phyloP scores from a whole-genome alignment of 2,888 invertebrate genomes.

The Eudemis profundana region DNA sequence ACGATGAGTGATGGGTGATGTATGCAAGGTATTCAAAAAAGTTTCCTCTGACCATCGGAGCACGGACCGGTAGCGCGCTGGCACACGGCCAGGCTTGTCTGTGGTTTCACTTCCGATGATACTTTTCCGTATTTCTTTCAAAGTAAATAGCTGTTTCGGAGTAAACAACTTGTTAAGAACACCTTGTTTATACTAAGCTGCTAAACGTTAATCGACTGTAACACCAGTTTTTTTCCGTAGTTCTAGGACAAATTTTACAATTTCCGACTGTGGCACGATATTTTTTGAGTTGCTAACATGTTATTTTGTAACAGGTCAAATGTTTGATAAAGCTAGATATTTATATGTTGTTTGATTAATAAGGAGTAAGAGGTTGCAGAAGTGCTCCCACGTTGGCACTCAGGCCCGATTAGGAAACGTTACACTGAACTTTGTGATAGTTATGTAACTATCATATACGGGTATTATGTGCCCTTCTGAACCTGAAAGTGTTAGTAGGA shows the following conservation, averaged over 20 bases:
- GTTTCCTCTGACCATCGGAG: constrained; percentile 15
- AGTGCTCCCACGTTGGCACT: neutral
- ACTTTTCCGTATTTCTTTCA: constrained; percentile 60
- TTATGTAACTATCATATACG: too few species aligned
- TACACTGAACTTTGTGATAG: neutral
- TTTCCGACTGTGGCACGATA: neutral
- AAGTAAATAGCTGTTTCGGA: constrained; percentile 45
- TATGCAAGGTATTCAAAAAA: constrained; percentile 13
- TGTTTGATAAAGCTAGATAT: neutral
- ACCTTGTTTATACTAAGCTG: constrained; percentile 10
- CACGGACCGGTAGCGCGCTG: constrained; percentile 11
- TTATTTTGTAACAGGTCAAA: neutral
- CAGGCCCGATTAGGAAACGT: neutral
- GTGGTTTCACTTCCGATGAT: constrained; percentile 41
- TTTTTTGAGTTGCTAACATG: too few species aligned
- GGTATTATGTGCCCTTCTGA: too few species aligned
- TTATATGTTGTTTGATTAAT: neutral
- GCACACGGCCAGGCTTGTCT: constrained; percentile 28
- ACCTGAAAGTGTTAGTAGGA: too few species aligned
- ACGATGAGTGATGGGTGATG: constrained; percentile 34
- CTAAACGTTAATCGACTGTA: neutral
- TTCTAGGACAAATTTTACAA: neutral
- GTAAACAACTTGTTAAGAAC: constrained; percentile 29
- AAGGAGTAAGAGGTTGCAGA: neutral
- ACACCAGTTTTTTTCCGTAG: too few species aligned